These are phyloP conservation scores for Copidosoma floridanum DNA, from an alignment of 1,140 invertebrate genomes.

Conservation along the genomic window DNA sequence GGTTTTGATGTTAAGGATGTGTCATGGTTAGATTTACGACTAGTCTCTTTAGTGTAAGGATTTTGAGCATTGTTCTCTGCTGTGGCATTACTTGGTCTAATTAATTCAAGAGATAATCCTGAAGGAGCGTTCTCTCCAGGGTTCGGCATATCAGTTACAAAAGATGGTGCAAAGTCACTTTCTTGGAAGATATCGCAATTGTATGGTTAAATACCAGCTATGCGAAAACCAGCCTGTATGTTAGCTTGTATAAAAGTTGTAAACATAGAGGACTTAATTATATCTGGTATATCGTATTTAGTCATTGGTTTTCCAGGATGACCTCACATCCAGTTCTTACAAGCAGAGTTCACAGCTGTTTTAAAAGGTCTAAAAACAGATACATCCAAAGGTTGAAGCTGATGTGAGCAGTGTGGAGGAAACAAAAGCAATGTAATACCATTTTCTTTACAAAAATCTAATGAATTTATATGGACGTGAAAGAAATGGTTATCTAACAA, in stretches of 20 bases:
- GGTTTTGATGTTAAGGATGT: no score
- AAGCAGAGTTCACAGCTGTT: conserved; percentile 29
- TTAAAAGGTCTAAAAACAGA: conserved; percentile 53
- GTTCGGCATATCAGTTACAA: conserved; percentile 39
- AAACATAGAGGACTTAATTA: conserved; percentile 45
- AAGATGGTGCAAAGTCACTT: conserved; percentile 40
- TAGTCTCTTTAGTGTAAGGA: no score
- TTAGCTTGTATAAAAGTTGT: conserved; percentile 47
- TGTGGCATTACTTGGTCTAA: no score
- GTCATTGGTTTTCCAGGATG: conserved; percentile 52
- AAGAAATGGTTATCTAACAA: conserved; percentile 26
- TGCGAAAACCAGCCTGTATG: conserved; percentile 45
- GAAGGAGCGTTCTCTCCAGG: no score
- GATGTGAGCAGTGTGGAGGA: conserved; percentile 53
- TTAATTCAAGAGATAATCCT: no score
- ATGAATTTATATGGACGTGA: conserved; percentile 1
- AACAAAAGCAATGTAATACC: conserved; percentile 46
- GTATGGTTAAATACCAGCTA: conserved; percentile 41
- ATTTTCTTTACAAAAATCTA: conserved; percentile 32
- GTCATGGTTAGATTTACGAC: no score
- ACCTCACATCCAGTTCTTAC: not conserved
- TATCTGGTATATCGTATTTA: conserved; percentile 54
- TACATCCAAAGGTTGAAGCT: conserved; percentile 56
- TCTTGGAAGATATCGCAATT: conserved; percentile 40
- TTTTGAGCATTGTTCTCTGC: no score